These are phyloP conservation scores for Tympanuchus pallidicinctus DNA, from an alignment of 2,113 vertebrate genomes.

Conservation along the genomic window DNA sequence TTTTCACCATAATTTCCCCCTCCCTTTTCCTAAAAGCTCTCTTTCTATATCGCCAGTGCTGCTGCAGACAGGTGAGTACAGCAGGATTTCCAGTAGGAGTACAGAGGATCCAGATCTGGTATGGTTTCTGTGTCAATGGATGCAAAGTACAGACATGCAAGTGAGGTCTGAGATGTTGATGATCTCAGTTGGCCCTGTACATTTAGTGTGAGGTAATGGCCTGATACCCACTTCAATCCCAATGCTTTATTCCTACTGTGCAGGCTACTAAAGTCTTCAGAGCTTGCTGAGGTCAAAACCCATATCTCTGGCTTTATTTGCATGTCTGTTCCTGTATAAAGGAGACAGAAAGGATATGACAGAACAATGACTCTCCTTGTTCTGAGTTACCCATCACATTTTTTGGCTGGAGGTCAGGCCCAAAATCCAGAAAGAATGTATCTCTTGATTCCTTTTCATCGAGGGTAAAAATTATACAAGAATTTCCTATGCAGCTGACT, in stretches of 20 bases:
- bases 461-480: conserved; percentile 2
- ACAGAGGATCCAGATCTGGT: background rate
- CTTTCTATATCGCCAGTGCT: background rate
- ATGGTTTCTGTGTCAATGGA: background rate
- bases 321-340: background rate
- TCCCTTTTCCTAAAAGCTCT: background rate
- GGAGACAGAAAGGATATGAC: background rate
- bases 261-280: background rate
- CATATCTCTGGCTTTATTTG: background rate
- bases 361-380: background rate
- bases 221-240: background rate
- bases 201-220: background rate
- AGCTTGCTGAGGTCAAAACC: background rate
- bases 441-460: conserved; percentile 2
- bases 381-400: background rate
- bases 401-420: background rate
- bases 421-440: background rate
- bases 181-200: too few relatives aligned
- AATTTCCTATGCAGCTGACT: conserved; percentile 1
- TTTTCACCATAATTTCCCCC: background rate
- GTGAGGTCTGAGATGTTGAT: background rate
- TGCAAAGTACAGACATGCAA: background rate
- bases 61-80: background rate
- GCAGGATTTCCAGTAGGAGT: background rate
- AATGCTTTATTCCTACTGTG: background rate